These are phyloP conservation scores for Listronotus bonariensis DNA, from an alignment of 1,140 invertebrate species.

Conservation along the genomic window DNA sequence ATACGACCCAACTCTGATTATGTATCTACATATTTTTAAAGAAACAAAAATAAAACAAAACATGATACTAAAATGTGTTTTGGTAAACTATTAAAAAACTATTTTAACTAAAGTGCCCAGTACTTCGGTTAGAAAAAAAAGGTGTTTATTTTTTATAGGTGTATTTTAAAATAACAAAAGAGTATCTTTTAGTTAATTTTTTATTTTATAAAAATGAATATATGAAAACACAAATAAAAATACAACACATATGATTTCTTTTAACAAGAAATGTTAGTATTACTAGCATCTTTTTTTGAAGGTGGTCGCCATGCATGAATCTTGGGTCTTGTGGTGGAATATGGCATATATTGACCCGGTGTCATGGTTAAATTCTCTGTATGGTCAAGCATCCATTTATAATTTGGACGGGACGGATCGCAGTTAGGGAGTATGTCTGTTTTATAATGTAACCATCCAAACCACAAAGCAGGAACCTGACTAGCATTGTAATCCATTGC, in stretches of 20 bases:
- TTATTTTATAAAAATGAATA: too few species aligned
- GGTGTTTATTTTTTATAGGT: too few species aligned
- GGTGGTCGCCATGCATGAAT: constrained; percentile 81
- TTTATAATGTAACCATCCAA: constrained; percentile 83
- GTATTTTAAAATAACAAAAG: too few species aligned
- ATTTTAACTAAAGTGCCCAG: too few species aligned
- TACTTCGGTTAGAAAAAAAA: too few species aligned
- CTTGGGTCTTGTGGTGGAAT: constrained; percentile 82
- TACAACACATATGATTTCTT: not conserved
- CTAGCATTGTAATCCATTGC: constrained; percentile 90
- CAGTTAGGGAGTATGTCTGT: constrained; percentile 74
- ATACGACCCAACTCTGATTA: too few species aligned
- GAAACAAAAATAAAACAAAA: too few species aligned
- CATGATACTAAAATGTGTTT: too few species aligned
- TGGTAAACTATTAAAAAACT: too few species aligned
- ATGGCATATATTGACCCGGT: constrained; percentile 80
- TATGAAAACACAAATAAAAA: not conserved
- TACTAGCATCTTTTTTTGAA: constrained; percentile 25
- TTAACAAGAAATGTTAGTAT: constrained; percentile 19
- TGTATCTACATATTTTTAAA: too few species aligned
- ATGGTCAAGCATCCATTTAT: constrained; percentile 86
- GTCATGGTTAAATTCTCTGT: constrained; percentile 84
- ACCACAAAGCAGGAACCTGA: constrained; percentile 91
- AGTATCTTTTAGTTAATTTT: too few species aligned
- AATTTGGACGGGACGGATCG: constrained; percentile 72